Percentiles rank a stretch among this genome's conserved stretches.
phyloP scores from a whole-genome alignment of 1,140 invertebrate genomes.

The Spodoptera frugiperda region DNA sequence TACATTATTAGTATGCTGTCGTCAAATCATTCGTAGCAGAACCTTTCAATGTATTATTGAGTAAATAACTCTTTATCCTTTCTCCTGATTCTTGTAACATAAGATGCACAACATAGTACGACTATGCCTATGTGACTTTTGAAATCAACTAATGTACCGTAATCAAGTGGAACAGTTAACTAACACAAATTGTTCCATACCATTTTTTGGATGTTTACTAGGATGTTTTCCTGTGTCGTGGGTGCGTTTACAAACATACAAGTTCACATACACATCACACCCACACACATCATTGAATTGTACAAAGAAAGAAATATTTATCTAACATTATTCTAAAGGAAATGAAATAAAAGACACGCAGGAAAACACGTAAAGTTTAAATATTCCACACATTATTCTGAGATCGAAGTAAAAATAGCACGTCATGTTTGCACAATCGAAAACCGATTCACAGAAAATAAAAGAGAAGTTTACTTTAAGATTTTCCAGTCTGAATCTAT shows the following conservation, averaged over 20 bases:
- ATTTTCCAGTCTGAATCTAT: slow-evolving; percentile 28
- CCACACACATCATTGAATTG: no score
- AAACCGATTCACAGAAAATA: slow-evolving; percentile 38
- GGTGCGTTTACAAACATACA: no score
- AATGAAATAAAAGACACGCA: slow-evolving; percentile 8
- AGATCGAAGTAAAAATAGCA: slow-evolving; percentile 16
- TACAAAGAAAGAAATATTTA: slow-evolving; percentile 2
- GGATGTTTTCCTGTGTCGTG: no score
- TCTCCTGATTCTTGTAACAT: no score
- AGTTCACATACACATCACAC: no score
- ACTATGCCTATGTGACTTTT: no score
- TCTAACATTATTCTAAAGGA: not conserved
- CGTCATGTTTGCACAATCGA: slow-evolving; percentile 37
- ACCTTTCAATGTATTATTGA: not conserved
- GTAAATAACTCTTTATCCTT: no score
- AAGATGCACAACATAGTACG: no score
- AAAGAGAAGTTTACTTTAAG: slow-evolving; percentile 1
- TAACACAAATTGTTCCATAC: no score
- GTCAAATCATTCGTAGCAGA: slow-evolving; percentile 8
- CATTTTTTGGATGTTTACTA: no score
- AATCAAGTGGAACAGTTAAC: no score
- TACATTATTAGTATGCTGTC: slow-evolving; percentile 10
- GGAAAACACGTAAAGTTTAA: slow-evolving; percentile 11
- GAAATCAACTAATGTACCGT: no score
- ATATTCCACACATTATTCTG: slow-evolving; percentile 22